Conservation (phyloP, 1,140 invertebrate genomes). For the Caenorhabditis briggsae region DNA sequence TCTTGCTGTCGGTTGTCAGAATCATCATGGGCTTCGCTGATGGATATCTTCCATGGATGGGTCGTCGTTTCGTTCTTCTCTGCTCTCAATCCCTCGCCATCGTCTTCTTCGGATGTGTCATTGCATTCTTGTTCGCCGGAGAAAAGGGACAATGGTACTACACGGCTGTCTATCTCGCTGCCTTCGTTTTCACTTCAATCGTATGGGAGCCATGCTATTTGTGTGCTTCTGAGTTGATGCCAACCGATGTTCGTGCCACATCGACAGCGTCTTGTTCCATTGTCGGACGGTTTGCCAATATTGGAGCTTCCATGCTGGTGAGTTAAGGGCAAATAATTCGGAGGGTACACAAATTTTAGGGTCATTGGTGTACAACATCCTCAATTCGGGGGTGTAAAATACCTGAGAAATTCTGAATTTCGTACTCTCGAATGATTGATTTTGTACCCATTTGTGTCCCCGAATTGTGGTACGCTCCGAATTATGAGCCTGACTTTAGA, state of each 20-base stretch:
- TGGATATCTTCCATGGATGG: conserved; percentile 61
- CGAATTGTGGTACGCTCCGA: no score
- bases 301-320: conserved; percentile 61
- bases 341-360: no score
- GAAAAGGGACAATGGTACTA: conserved; percentile 61
- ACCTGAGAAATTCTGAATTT: no score
- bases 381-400: no score
- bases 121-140: conserved; percentile 53
- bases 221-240: conserved; percentile 61
- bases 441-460: no score
- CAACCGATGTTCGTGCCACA: conserved; percentile 60
- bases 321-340: neutral
- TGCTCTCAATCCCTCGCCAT: conserved; percentile 56
- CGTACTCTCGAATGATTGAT: no score
- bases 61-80: conserved; percentile 60
- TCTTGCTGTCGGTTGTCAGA: conserved; percentile 61
- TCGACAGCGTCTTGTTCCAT: conserved; percentile 58
- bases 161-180: conserved; percentile 56
- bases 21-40: conserved; percentile 61
- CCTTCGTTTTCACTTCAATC: conserved; percentile 60
- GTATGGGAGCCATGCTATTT: conserved; percentile 61
- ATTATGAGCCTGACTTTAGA: no score
- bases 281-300: conserved; percentile 59
- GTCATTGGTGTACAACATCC: no score
- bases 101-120: conserved; percentile 63